Evolutionary conservation across 1,140 invertebrate genomes (phyloP), one percentile per base, ranked within the genome.

Genomic region (Teleogryllus occipitalis): DNA sequence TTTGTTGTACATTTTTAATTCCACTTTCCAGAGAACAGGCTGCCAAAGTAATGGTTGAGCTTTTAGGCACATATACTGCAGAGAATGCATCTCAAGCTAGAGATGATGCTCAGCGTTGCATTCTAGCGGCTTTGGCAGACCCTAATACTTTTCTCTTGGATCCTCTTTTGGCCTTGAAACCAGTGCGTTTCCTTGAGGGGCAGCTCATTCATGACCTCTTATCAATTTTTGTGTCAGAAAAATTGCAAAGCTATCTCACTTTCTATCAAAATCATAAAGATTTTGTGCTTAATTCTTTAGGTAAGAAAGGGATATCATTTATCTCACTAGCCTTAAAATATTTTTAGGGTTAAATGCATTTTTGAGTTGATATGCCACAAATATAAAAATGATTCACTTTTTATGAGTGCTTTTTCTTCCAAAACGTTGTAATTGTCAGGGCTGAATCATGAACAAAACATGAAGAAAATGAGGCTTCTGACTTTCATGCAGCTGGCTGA

Each of bases 401-500:
- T n/a, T 74, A 65, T 65, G 54, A 3, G 10, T 65, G 54, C 7
- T 14, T 65, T 65, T 65, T 65, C 18, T 65, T 14, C 0, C 3
- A 65, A 2, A 14, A 65, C 7, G 54, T 65, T 65, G 54, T 18
- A 65, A 65, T 65, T 74, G 80, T 18, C 84, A 92, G 93, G 94
- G 79, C 86, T 98, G 39, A 95, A 96, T 84, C 97, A 99, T 87
- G 96, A 98, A 83, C 93, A 97, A 83, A 98, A 98, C 84, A 91
- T 98, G 87, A 95, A 96, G 82, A 99, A 99, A 86, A 98, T 99
- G 97, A 90, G 97, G 80, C 88, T 98, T 82, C 85, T 99, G 21
- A 97, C 97, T 5, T 98, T 99, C 83, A 98, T 99, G 95, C 96
- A 98, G 86, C 90, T 99, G 85, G 97, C 96, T 14, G 97, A 99